Evolutionary conservation across 2,797 vertebrate species (phyloP).

Genomic region (Ciconia nigra): DNA sequence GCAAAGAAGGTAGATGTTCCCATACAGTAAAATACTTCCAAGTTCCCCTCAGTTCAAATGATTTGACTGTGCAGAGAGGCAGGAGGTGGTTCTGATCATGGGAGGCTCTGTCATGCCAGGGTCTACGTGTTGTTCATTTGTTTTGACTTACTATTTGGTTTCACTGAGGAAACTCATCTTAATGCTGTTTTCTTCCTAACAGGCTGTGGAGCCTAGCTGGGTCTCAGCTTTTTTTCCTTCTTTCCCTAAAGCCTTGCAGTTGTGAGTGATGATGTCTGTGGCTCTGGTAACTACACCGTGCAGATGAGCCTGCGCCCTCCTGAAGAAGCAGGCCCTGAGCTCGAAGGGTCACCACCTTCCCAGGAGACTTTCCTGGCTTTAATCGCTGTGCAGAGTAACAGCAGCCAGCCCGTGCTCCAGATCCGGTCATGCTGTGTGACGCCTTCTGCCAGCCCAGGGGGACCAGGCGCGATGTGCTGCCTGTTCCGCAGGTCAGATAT

Average conservation of each 20-base stretch:
- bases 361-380: conserved; percentile 68
- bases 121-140: not conserved
- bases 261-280: conserved; percentile 75
- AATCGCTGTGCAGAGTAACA: conserved; percentile 74
- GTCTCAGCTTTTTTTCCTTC: not conserved
- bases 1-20: not conserved
- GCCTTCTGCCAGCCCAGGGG: conserved; percentile 39
- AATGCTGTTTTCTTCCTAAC: not conserved
- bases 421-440: conserved; percentile 78
- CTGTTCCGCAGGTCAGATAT: conserved; percentile 70
- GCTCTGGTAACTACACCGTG: conserved; percentile 77
- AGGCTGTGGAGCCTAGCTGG: not conserved
- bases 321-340: not conserved
- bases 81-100: not conserved
- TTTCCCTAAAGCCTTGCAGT: conserved; percentile 57
- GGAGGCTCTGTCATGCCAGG: not conserved
- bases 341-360: not conserved
- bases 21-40: not conserved
- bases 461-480: conserved; percentile 68
- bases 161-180: not conserved
- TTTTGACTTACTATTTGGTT: not conserved
- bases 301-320: conserved; percentile 70
- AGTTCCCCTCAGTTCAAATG: not conserved
- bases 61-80: not conserved
- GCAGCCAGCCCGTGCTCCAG: conserved; percentile 69